Base-by-base conservation (phyloP, 2,888 invertebrate genomes). In the Tachina fera region DNA sequence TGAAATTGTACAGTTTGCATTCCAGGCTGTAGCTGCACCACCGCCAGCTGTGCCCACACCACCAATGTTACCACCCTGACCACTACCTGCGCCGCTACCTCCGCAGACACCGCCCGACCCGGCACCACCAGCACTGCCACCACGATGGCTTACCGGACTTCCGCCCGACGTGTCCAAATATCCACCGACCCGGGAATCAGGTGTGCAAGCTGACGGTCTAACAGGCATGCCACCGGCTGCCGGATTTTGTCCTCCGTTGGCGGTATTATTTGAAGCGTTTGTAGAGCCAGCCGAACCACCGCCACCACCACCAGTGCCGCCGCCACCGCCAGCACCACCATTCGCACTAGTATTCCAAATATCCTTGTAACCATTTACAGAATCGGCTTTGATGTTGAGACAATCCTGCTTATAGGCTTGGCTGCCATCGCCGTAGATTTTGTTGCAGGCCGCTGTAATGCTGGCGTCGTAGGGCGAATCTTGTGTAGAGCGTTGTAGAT, bases 401-500 rank as follows among this genome's bases (percentile, higher is more conserved):
- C 97, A 97, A 92, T 97, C 97, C 90, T 96, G 95, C 91, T 97
- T 97, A 89, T 94, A 94, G 87, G 92, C 90, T n/a, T 83, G 81
- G 77, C 91, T 91, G 41, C 92, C 92, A 83, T 93, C 93, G 83
- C 91, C 91, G 81, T 93, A 93, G 88, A 93, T 92, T 93, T 97
- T 97, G 93, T 97, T 97, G 87, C 95, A 95, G 60, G 97, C 96
- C 45, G 97, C 97, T 87, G 96, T 96, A 88, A 97, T 97, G 88
- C 97, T 97, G 43, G 97, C 97, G 91, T 97, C 97, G 93, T 97
- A 97, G 0, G 97, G 97, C 71, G 97, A 97, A 92, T 97, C 97
- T 93, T 97, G 97, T 77, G 97, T 97, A 89, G 96, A 95, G 90
- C 97, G 94, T 87, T 95, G 95, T 89, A 95, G 95, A 88, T 95